Base-by-base conservation (phyloP, 2,888 invertebrate genomes). In the Schrankia costaestrigalis region DNA sequence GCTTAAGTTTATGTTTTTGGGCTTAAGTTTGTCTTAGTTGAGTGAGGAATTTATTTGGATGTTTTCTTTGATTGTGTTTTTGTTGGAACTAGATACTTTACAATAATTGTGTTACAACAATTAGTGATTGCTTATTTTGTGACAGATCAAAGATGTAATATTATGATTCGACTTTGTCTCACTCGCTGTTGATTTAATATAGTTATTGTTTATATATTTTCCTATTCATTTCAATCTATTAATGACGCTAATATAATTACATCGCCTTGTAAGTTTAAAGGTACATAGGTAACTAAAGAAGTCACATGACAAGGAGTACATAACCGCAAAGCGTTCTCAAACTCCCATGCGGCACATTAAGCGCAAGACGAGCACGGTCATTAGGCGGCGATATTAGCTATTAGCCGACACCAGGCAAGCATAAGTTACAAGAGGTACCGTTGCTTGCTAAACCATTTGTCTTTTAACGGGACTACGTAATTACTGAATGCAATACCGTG, bases 341-440 rank as follows among this genome's bases (percentile, higher is more conserved):
- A 46, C 39, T 71, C 74, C 82, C 85, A 74, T 67, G 83, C 69
- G 84, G 77, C 73, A 71, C 82, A 82, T 84, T 83, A 82, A 76
- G 72, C 62, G 64, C 72, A 76, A 83, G 81, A 83, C 78, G 81
- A 75, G 75, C 73, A 73, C 77, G 84, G 86, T 86, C 88, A 88
- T 88, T 88, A 88, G 82, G 72, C 80, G 69, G 71, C 82, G 79
- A 82, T 88, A 88, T 87, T 86, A 88, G 84, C 88, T 86, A 86
- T 87, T 86, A 86, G 75, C 83, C 76, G 77, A 61, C 73, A 78
- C 78, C 73, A 67, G 63, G 64, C 58, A 50, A 60, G 63, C 71
- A 74, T 83, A 82, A 80, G 56, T 56, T 55, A 58, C 59, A 48
- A 33, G 51, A 51, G 48, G 56, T 51, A 43, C 51, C 42, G 74